Conservation (phyloP, 2,797 vertebrate species). For the Tokudaia muenninki region DNA sequence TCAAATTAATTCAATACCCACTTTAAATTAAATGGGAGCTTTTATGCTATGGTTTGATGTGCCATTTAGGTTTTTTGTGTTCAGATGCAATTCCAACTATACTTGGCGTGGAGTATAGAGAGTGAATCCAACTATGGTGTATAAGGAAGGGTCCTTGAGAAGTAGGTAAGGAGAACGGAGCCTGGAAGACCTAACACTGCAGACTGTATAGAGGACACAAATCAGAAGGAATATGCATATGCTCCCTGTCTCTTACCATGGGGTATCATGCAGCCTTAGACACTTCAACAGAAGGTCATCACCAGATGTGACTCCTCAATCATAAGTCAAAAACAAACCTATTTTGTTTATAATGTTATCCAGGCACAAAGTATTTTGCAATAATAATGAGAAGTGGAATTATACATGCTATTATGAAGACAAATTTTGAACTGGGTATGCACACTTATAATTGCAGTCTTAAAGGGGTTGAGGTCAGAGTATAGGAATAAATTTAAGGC, state of each 20-base stretch:
- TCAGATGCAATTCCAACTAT: not conserved
- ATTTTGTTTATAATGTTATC: not conserved
- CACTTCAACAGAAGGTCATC: not conserved
- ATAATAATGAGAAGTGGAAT: not conserved
- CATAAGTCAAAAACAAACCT: not conserved
- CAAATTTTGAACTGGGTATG: not conserved
- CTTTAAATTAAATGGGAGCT: conserved; percentile 32
- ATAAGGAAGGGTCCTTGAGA: not conserved
- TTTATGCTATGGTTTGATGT: not conserved
- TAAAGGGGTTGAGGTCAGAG: not conserved
- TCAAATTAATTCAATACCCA: conserved; percentile 13
- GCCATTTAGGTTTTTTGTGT: not conserved
- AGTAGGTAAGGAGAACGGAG: not conserved
- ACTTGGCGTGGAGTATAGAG: not conserved
- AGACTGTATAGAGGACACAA: not conserved
- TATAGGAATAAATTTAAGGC: not conserved
- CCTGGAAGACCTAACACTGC: too few species aligned
- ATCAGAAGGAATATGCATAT: not conserved
- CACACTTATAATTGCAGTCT: not conserved
- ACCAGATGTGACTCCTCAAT: not conserved
- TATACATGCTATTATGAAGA: not conserved
- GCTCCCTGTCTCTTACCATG: not conserved
- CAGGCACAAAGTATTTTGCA: not conserved
- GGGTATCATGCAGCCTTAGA: not conserved
- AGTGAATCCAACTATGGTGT: not conserved